Evolutionary conservation across 2,888 invertebrate genomes (phyloP).

Genomic region (Linnaemya vulpina): DNA sequence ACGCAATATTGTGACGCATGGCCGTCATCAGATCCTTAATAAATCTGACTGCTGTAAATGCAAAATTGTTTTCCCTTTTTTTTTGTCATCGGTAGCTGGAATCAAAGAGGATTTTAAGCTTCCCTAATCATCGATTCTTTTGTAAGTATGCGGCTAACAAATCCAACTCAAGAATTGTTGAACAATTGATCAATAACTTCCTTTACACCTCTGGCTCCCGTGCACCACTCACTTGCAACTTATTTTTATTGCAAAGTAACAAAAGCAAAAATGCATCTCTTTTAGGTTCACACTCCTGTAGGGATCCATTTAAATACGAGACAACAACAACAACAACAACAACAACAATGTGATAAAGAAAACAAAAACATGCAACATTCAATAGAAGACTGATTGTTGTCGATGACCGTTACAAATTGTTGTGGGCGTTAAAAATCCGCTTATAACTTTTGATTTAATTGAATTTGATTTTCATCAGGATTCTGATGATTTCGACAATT

Average conservation of each 20-base stretch:
- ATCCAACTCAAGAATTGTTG: background rate
- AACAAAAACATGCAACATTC: constrained; percentile 43
- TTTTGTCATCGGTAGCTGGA: no score
- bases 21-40: no score
- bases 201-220: constrained; percentile 20
- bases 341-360: background rate
- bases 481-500: constrained; percentile 53
- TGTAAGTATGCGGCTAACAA: background rate
- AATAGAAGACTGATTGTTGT: constrained; percentile 68
- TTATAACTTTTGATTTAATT: constrained; percentile 75
- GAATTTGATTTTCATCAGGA: constrained; percentile 66
- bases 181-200: background rate
- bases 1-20: no score
- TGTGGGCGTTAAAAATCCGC: constrained; percentile 83
- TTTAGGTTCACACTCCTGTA: constrained; percentile 56
- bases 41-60: no score
- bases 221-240: background rate
- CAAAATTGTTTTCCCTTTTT: no score
- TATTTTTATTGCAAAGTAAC: background rate
- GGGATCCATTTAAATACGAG: constrained; percentile 39
- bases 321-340: constrained; percentile 27
- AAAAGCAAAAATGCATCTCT: background rate
- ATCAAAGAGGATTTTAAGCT: no score
- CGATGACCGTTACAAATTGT: constrained; percentile 82
- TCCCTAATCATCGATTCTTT: no score